Evolutionary conservation across 2,797 vertebrate genomes (phyloP).

Genomic region (Aphelocoma californica): DNA sequence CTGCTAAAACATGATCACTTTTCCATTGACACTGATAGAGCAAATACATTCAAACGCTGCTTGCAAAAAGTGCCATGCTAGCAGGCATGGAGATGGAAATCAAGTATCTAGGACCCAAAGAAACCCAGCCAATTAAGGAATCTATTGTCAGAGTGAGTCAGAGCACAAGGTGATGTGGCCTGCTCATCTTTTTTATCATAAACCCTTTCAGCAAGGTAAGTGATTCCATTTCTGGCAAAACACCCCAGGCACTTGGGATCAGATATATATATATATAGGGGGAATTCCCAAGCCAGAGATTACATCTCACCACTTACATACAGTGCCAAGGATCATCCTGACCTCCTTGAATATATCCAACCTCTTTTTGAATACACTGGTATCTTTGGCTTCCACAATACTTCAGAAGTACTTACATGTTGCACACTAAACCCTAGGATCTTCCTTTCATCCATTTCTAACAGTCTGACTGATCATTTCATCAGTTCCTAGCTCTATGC

Average conservation of each 20-base stretch:
- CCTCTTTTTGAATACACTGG: not conserved
- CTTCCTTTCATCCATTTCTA: not conserved
- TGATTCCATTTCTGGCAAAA: not conserved
- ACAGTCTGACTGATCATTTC: not conserved
- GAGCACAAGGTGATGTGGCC: not conserved
- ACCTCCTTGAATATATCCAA: not conserved
- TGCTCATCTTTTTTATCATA: not conserved
- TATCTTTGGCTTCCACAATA: not conserved
- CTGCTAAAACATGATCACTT: not conserved
- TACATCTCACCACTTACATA: not conserved
- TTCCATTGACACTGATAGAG: not conserved
- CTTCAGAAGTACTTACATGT: not conserved
- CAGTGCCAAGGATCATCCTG: not conserved
- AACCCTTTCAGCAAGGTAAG: not conserved
- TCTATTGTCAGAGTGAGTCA: not conserved
- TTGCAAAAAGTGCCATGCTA: not conserved
- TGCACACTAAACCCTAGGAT: not conserved
- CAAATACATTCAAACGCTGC: not conserved
- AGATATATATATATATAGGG: not conserved
- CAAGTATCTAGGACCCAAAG: not conserved
- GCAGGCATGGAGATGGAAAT: not conserved
- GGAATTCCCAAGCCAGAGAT: constrained; percentile 22
- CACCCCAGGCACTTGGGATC: not conserved
- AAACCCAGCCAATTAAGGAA: not conserved
- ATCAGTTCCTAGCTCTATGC: not conserved